Evolutionary conservation across 2,797 vertebrate species (phyloP).

Genomic region (Champsocephalus esox): DNA sequence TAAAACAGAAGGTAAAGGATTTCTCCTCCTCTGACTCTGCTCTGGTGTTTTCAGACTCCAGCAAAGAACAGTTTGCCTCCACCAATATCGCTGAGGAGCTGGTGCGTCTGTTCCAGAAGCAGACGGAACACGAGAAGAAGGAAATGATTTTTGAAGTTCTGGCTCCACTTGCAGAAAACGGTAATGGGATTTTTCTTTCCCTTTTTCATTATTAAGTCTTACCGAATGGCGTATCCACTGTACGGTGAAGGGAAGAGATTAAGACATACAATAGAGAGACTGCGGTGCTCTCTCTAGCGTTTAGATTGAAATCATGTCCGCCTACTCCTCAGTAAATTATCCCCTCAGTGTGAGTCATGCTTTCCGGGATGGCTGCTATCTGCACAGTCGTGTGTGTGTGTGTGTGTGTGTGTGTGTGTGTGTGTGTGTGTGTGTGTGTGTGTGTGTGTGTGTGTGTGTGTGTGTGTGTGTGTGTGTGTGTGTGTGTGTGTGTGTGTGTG

Average conservation of each 20-base stretch:
- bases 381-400: conserved; percentile 61
- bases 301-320: conserved; percentile 16
- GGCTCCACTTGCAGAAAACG: conserved; percentile 98
- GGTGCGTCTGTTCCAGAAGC: conserved; percentile 96
- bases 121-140: conserved; percentile 96
- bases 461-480: too few relatives aligned
- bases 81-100: conserved; percentile 96
- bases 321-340: conserved; percentile 29
- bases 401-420: not conserved
- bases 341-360: conserved; percentile 48
- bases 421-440: too few relatives aligned
- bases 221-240: not conserved
- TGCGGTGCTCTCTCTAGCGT: conserved; percentile 7
- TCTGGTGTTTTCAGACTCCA: conserved; percentile 78
- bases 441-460: too few relatives aligned
- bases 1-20: not conserved
- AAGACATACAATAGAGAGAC: not conserved
- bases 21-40: not conserved
- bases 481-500: conserved; percentile 1
- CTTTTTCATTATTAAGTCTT: not conserved
- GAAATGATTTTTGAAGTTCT: conserved; percentile 99
- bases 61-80: conserved; percentile 97
- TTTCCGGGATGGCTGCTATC: conserved; percentile 42
- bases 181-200: conserved; percentile 75
- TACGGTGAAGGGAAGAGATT: not conserved